Base-by-base conservation (phyloP, 2,888 invertebrate species). In the Caenorhabditis uteleia region DNA sequence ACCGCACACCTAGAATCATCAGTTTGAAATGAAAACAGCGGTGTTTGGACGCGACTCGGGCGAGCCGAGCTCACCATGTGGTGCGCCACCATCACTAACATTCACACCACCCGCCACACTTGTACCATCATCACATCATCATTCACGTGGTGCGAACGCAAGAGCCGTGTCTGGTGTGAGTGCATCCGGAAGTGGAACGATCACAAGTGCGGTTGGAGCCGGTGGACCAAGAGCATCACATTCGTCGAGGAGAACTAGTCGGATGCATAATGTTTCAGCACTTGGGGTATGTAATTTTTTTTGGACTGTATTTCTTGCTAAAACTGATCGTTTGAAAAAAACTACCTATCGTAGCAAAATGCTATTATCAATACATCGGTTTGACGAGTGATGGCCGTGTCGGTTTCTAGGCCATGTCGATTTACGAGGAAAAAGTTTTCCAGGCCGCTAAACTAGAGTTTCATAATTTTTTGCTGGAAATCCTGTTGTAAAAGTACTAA, bases 101-200 rank as follows among this genome's bases (percentile, higher is more conserved):
- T 79, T 79, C 60, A 77, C 77, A 6, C 78, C 79, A 7, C 75
- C 78, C 16, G 74, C 76, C 29, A 57, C 73, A 8, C 69, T 78
- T 14, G 68, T 72, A 8, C 74, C 75, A 29, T 67, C 73, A 21
- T 45, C 55, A 6, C 60, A 48, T 39, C 65, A 65, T 45, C 58
- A 65, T 43, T 25, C 25, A 21, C 20, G 16, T 20, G 21, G 21
- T 21, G 31, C 31, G 31, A n/a, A n/a, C n/a, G 31, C 39, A 14
- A 23, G 8, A 6, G 21, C 39, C 4, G 18, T 6, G 5, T 18
- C 21, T 12, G 3, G 21, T 10, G 6, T 21, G 21, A 10, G 40
- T 14, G 20, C 5, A 18, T 4, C 14, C 25, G 45, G 38, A 6
- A 7, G 43, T 10, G 47, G 47, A 16, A 39, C 62, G 18, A 55